Conservation (phyloP, 2,888 invertebrate genomes). For the Leptinotarsa rubiginosa region DNA sequence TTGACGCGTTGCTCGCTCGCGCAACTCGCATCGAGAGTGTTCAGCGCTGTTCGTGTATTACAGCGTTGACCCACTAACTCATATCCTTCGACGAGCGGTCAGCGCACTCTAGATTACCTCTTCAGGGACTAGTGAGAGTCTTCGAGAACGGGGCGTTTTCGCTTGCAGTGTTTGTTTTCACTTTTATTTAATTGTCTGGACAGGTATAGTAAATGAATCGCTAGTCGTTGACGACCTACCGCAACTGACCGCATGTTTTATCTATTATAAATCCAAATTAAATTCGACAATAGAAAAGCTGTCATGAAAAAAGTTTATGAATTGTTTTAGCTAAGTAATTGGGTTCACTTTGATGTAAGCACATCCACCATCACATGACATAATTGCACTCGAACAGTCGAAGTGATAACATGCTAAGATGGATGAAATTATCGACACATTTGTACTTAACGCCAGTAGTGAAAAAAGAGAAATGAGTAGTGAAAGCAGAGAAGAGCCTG, state of each 20-base stretch:
- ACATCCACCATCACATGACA: no score
- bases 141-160: constrained; percentile 51
- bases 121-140: constrained; percentile 36
- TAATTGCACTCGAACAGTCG: no score
- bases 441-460: no score
- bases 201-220: not conserved
- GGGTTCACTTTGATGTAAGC: no score
- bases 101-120: constrained; percentile 60
- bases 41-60: constrained; percentile 33
- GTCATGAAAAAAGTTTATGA: no score
- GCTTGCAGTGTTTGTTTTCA: constrained; percentile 45
- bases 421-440: no score
- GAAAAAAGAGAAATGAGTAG: no score
- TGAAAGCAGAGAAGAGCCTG: no score
- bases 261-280: not conserved
- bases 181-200: constrained; percentile 42
- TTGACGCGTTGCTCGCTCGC: constrained; percentile 49
- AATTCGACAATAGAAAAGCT: no score
- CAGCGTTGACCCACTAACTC: constrained; percentile 66
- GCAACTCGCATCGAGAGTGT: constrained; percentile 55
- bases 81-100: constrained; percentile 64
- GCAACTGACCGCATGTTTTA: constrained; percentile 23
- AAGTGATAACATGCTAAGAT: no score
- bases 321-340: no score
- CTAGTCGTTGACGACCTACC: constrained; percentile 42